Percentiles rank a stretch among this genome's conserved stretches.
These are phyloP conservation scores for Esox niger DNA, from an alignment of 2,113 vertebrate species.

Conservation along the genomic window DNA sequence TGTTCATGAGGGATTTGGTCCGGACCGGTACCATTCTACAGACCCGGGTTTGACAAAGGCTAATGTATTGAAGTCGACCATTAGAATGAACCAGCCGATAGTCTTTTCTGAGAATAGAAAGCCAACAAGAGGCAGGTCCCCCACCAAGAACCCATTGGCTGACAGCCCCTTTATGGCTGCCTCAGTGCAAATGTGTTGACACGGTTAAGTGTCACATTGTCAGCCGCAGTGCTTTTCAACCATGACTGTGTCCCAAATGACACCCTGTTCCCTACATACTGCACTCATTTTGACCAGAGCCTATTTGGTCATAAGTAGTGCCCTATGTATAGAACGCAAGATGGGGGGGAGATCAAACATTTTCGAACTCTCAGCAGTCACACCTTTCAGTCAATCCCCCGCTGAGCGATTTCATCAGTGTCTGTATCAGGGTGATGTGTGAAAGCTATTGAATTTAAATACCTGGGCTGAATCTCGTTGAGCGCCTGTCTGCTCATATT, in stretches of 20 bases:
- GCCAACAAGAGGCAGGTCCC: not conserved
- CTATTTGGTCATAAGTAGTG: too few relatives aligned
- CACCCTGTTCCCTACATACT: too few relatives aligned
- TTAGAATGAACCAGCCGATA: conserved; percentile 1
- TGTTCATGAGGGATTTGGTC: too few relatives aligned
- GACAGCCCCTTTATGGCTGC: not conserved
- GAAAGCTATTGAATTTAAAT: conserved; percentile 16
- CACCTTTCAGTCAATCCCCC: too few relatives aligned
- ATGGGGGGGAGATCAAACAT: not conserved
- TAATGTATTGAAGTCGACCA: too few relatives aligned
- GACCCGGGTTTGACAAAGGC: too few relatives aligned
- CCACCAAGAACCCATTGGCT: not conserved
- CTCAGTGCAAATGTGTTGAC: conserved; percentile 1
- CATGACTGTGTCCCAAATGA: not conserved
- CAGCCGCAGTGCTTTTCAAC: too few relatives aligned
- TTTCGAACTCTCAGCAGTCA: not conserved
- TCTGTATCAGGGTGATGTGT: not conserved
- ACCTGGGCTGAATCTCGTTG: conserved; percentile 40
- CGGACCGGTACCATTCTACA: too few relatives aligned
- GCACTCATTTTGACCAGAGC: too few relatives aligned
- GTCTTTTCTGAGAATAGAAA: not conserved
- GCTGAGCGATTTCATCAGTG: not conserved
- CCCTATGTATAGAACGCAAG: not conserved
- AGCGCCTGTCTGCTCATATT: conserved; percentile 45
- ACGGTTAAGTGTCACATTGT: not conserved